Evolutionary conservation across 2,113 vertebrate genomes (phyloP).

Genomic region (Oceanites oceanicus): DNA sequence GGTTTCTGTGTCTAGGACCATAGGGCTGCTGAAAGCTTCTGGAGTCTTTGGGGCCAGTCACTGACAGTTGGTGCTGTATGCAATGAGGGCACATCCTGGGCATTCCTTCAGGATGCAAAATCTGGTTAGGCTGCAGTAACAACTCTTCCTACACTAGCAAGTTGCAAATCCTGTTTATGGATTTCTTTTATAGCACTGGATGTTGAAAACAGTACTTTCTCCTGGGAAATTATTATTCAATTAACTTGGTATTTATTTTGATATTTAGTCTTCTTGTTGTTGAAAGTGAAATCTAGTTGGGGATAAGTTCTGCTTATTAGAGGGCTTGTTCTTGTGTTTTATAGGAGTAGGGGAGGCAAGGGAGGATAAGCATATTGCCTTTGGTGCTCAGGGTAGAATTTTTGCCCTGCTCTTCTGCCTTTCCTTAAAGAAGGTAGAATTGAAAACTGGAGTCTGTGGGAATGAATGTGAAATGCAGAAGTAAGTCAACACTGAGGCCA

Average conservation of each 20-base stretch:
- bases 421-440: not conserved
- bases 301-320: not conserved
- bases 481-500: not conserved
- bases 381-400: not conserved
- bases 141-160: not conserved
- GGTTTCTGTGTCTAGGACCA: not conserved
- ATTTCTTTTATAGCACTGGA: not conserved
- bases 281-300: not conserved
- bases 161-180: not conserved
- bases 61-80: not conserved
- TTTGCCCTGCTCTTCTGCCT: not conserved
- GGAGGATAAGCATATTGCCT: not conserved
- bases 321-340: not conserved
- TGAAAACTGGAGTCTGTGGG: not conserved
- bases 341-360: not conserved
- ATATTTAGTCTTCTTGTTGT: not conserved
- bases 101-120: not conserved
- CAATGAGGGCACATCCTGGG: not conserved
- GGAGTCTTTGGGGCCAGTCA: not conserved
- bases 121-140: not conserved
- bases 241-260: constrained; percentile 22
- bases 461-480: not conserved
- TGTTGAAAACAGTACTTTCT: not conserved
- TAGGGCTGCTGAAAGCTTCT: not conserved
- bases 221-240: not conserved